These are phyloP conservation scores for Drosophila buzzatii DNA, from an alignment of 2,888 invertebrate genomes.

Conservation along the genomic window DNA sequence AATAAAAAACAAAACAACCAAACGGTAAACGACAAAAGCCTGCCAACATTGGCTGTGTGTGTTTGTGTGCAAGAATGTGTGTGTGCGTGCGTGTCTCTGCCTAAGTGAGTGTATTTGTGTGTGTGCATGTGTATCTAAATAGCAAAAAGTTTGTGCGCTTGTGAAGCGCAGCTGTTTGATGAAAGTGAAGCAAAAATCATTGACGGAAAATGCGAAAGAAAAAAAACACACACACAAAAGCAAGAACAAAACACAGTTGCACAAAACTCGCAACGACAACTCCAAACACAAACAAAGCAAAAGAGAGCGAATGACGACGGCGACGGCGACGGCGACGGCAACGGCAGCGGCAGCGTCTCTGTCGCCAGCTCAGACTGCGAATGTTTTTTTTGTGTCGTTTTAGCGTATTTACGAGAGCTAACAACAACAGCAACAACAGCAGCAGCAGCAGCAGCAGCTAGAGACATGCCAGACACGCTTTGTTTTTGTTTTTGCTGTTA, in stretches of 20 bases:
- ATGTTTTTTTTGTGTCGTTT: conserved; percentile 35
- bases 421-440: conserved; percentile 26
- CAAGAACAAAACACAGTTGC: conserved; percentile 42
- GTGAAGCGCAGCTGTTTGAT: conserved; percentile 77
- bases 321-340: conserved; percentile 12
- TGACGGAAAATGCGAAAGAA: conserved; percentile 66
- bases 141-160: conserved; percentile 51
- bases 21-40: conserved; percentile 67
- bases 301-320: conserved; percentile 38
- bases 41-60: conserved; percentile 12
- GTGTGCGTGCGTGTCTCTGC: conserved; percentile 10
- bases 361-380: conserved; percentile 62
- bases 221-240: conserved; percentile 39
- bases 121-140: conserved; percentile 46
- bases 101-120: conserved; percentile 29
- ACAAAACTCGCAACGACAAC: conserved; percentile 28
- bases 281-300: conserved; percentile 54
- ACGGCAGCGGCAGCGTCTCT: conserved; percentile 31
- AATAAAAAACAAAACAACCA: conserved; percentile 63
- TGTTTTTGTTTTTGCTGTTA: conserved; percentile 40
- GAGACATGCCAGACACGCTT: conserved; percentile 42
- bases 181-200: conserved; percentile 78
- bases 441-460: conserved; percentile 14
- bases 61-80: conserved; percentile 9
- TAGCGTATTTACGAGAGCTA: conserved; percentile 68